Base-by-base conservation (phyloP, 2,797 vertebrate species). In the Enteromius unitaeniatus region DNA sequence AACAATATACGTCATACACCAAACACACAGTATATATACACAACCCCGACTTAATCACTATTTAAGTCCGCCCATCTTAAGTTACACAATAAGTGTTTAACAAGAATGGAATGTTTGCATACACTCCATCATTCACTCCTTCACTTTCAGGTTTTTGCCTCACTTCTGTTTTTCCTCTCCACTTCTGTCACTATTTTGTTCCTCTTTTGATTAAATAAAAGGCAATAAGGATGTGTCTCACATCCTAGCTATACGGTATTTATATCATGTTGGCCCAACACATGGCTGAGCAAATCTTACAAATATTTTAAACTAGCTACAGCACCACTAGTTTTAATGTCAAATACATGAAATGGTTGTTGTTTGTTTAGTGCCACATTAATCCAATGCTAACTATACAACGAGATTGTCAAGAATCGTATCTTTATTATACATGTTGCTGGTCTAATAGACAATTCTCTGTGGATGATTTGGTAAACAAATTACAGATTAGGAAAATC, bases 1-100 rank as follows among this genome's bases (percentile, higher is more conserved):
- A 19, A 23, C 11, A 28, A 67, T 21, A 31, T 14, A 9, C 9
- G 28, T 26, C 47, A 26, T 23, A 40, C 49, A 31, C 47, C 62
- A 79, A 6, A 11, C 26, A 60, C 8, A 37, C 17, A 55, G 42
- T 21, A 74, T 40, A 74, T 40, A n/a, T 0, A 4, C 23, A 47
- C 42, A 37, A 74, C 58, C 58, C 26, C 31, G 37, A 23, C 67
- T 75, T 37, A 17, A 3, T 7, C 47, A 58, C 6, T 14, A 58
- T 31, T 51, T 53, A 72, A 73, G 28, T 45, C 45, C 73, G 42
- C 83, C 80, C 68, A 70, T 81, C 23, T 45, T 34, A 40, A 62
- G 68, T 86, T 79, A 85, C 60, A 31, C 55, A 87, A 81, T 85
- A 73, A 53, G 68, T 64, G 55, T 82, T 82, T 84, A 84, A 88